phyloP scores from a whole-genome alignment of 1,140 invertebrate species.

The Drosophila lacteicornis region DNA sequence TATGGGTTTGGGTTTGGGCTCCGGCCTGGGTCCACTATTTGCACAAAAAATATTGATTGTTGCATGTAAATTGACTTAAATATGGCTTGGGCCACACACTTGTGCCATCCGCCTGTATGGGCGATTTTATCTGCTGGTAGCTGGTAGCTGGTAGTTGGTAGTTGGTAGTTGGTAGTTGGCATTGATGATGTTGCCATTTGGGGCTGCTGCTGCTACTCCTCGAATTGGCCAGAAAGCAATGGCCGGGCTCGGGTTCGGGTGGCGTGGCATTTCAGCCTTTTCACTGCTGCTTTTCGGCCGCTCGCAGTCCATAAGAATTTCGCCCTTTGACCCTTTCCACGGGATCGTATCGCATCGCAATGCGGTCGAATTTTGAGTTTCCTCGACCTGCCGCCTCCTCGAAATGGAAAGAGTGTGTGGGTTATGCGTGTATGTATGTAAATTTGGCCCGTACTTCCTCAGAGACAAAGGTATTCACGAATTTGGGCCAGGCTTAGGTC shows the following conservation, averaged over 20 bases:
- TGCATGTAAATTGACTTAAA: conserved; percentile 71
- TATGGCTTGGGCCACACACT: conserved; percentile 51
- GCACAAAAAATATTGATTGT: conserved; percentile 70
- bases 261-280: conserved; percentile 21
- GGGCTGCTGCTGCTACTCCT: conserved; percentile 30
- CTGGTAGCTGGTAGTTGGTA: conserved; percentile 6
- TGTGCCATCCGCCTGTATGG: conserved; percentile 5
- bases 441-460: background rate
- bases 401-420: background rate
- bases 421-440: background rate
- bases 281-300: background rate
- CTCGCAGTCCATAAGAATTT: conserved; percentile 27
- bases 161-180: conserved; percentile 38
- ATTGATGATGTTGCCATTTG: conserved; percentile 60
- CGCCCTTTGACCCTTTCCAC: background rate
- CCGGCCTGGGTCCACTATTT: conserved; percentile 51
- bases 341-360: background rate
- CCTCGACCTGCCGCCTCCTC: too few species aligned
- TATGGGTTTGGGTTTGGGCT: background rate
- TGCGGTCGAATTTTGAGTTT: conserved; percentile 5
- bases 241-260: background rate
- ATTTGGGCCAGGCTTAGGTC: too few species aligned
- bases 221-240: conserved; percentile 17
- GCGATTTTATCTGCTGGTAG: conserved; percentile 52
- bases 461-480: background rate